Evolutionary conservation across 2,888 invertebrate genomes (phyloP).

Genomic region (Graphium colonna): DNA sequence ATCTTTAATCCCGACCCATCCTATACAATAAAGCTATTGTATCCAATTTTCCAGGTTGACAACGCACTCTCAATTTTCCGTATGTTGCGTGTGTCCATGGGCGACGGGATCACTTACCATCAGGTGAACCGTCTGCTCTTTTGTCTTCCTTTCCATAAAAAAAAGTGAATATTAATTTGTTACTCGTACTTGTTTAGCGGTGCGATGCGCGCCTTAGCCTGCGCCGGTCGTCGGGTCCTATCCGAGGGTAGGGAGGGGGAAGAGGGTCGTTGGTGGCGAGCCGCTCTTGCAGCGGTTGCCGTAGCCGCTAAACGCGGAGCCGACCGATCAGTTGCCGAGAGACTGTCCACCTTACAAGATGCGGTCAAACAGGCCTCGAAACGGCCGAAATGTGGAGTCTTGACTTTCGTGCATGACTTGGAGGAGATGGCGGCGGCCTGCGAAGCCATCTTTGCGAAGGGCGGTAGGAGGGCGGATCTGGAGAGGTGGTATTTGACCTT

Average conservation of each 20-base stretch:
- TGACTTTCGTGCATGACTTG: slow-evolving; percentile 93
- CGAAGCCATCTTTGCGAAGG: slow-evolving; percentile 90
- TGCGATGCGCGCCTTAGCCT: slow-evolving; percentile 95
- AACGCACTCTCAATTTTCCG: too few species aligned
- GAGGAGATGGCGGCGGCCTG: slow-evolving; percentile 93
- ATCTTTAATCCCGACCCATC: too few species aligned
- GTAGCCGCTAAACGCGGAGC: slow-evolving; percentile 81
- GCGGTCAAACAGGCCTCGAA: slow-evolving; percentile 64
- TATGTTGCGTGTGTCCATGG: too few species aligned
- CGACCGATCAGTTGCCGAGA: slow-evolving; percentile 93
- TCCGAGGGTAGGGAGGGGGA: slow-evolving; percentile 84
- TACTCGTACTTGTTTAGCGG: too few species aligned
- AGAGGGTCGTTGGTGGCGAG: slow-evolving; percentile 57
- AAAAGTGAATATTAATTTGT: too few species aligned
- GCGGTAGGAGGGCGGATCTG: slow-evolving; percentile 92
- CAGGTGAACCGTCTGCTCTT: too few species aligned
- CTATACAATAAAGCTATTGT: too few species aligned
- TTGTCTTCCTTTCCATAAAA: too few species aligned
- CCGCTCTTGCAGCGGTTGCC: slow-evolving; percentile 55
- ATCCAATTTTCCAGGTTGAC: too few species aligned
- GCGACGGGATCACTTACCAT: too few species aligned
- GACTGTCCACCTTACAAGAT: slow-evolving; percentile 90
- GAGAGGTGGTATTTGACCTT: slow-evolving; percentile 88
- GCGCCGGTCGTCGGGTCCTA: slow-evolving; percentile 95
- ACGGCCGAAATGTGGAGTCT: slow-evolving; percentile 90